Base-by-base conservation (phyloP, 2,797 vertebrate species). In the Acestrorhynchus altus region DNA sequence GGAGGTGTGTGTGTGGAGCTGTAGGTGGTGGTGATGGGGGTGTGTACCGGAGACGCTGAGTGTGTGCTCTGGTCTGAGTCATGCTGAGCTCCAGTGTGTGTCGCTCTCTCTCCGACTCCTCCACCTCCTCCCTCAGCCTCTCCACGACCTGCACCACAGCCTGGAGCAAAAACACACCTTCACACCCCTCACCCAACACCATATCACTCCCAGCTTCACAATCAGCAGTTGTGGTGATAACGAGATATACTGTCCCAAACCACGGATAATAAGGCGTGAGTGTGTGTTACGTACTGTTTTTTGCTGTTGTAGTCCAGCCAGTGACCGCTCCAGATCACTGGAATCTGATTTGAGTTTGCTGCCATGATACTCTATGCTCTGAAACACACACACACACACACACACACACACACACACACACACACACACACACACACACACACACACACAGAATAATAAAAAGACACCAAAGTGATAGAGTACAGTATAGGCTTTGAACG, bases 21-120 rank as follows among this genome's bases (percentile, higher is more conserved):
- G 42, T 39, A 51, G 67, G 16, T 7, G 49, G n/a, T n/a, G n/a
- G n/a, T n/a, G n/a, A 59, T 20, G 16, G 44, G 63, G 60, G 60
- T 68, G 42, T 39, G 20, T 86, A 95, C 93, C 91, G 91, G 72
- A 85, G 70, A 31, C 80, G 86, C 44, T 92, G 74, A 4, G 72
- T 83, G 74, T 84, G 81, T 44, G 75, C 83, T 78, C 72, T 42
- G 20, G 83, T 85, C 78, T 91, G 89, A 61, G 28, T 84, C 31
- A 85, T 49, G 63, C 11, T 18, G 0, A 84, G 44, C 75, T 88
- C 87, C 83, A 85, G 75, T 56, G 57, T 87, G 44, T 0, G 79
- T 0, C 61, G 87, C 64, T 92, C 89, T 52, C 82, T 85, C 78
- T 82, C 86, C 82, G 90, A 87, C 67, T 76, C 86, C 74, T 68